A percentile compares a stretch with the other conserved stretches of the same genome.
Conservation (phyloP, 1,140 invertebrate genomes). For the Apolygus lucorum region DNA sequence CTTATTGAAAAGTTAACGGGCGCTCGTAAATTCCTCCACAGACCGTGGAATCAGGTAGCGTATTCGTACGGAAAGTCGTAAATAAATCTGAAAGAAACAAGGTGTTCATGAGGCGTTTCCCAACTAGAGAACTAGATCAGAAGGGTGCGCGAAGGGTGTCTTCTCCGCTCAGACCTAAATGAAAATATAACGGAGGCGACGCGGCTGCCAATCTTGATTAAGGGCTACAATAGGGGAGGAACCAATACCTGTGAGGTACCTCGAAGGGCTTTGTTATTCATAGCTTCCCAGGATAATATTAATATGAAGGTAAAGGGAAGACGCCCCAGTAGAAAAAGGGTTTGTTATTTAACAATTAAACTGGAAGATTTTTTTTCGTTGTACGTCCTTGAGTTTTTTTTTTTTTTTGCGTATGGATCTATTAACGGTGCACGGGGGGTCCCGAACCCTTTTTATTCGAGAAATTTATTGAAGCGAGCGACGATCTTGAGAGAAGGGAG, state of each 20-base stretch:
- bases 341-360: constrained; percentile 24
- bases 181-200: constrained; percentile 19
- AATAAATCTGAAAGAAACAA: constrained; percentile 20
- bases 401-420: not conserved
- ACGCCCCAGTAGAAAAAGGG: not conserved
- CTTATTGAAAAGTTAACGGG: constrained; percentile 11
- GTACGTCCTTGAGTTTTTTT: not conserved
- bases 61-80: constrained; percentile 6
- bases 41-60: constrained; percentile 2
- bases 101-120: constrained; percentile 24
- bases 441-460: not conserved
- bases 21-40: not conserved
- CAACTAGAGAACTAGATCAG: constrained; percentile 11
- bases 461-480: not conserved
- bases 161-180: not conserved
- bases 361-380: not conserved
- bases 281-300: constrained; percentile 20
- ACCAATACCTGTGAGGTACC: constrained; percentile 14
- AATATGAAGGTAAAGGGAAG: constrained; percentile 7
- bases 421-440: not conserved
- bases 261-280: constrained; percentile 15
- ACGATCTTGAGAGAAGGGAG: not conserved
- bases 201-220: constrained; percentile 22
- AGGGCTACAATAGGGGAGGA: constrained; percentile 7
- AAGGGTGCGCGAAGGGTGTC: not conserved